Base-by-base conservation (phyloP, 2,113 vertebrate genomes). In the Dicerorhinus sumatrensis region DNA sequence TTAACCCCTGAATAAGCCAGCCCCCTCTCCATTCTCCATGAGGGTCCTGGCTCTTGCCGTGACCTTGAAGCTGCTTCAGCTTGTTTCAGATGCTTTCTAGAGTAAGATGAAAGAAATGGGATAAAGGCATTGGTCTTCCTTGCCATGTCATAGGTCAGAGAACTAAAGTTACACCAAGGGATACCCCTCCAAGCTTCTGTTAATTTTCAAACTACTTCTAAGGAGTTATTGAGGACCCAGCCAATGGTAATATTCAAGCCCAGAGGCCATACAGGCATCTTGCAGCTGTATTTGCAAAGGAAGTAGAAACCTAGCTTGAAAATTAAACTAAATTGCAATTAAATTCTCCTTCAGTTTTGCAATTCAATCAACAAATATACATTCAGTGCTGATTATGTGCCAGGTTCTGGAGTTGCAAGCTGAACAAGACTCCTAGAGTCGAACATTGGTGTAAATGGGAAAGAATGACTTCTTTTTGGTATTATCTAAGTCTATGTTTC, bases 241-340 rank as follows among this genome's bases (percentile, higher is more conserved):
- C 8, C 42, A 79, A n/a, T 65, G 42, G 29, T 21, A 86, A 63
- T 54, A 63, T 31, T 33, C 8, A 89, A 94, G 39, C 25, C 72
- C 54, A 70, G 29, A 92, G 51, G 72, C 13, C 48, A 46, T 62
- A 14, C 9, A 60, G 18, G 23, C 21, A 18, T 33, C 76, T 82
- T 80, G 27, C 42, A 90, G 69, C 42, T 85, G 20, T 85, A 12
- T 81, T 96, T 96, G n/a, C n/a, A 82, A 93, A 93, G 27, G 12
- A 94, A 48, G 4, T 27, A 1, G 51, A 72, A 62, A 76, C 33
- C 60, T 51, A 87, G 36, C 42, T 75, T 81, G 11, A 88, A 54
- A 54, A 80, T 96, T 73, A 92, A 82, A 76, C 89, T 62, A 82
- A 91, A 79, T 20, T 72, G 42, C 73, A 96, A 56, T 91, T 75